Conservation (phyloP, 1,140 invertebrate genomes). For the Ceratosolen solmsi region DNA sequence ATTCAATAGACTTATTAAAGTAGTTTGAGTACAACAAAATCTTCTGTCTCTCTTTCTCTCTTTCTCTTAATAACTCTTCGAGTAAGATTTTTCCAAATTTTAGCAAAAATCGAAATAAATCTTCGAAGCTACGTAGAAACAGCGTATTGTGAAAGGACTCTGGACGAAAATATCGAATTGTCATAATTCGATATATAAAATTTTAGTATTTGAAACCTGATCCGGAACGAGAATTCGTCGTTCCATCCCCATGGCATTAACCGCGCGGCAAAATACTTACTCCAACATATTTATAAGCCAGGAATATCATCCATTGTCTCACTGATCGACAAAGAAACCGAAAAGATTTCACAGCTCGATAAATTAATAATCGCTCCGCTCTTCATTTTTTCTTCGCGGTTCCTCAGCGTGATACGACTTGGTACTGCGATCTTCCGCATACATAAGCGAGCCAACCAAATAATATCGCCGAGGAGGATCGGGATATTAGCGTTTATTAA, state of each 20-base stretch:
- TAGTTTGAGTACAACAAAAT: too few relatives aligned
- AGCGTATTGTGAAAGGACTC: too few relatives aligned
- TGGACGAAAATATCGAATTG: not conserved
- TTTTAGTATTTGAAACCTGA: not conserved
- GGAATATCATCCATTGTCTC: conserved; percentile 35
- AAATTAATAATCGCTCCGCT: conserved; percentile 42
- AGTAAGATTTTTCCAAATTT: too few relatives aligned
- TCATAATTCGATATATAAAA: not conserved
- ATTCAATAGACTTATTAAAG: not conserved
- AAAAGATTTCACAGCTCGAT: conserved; percentile 36
- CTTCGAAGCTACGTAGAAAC: too few relatives aligned
- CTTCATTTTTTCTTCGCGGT: not conserved
- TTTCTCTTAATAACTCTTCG: too few relatives aligned
- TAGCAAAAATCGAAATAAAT: too few relatives aligned
- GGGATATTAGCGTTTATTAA: conserved; percentile 69
- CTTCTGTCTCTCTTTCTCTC: too few relatives aligned
- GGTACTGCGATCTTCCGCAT: not conserved
- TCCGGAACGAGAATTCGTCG: not conserved
- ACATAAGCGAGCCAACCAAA: not conserved
- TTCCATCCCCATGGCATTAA: not conserved
- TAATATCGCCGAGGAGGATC: conserved; percentile 30
- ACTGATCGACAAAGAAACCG: not conserved
- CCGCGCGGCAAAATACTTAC: not conserved
- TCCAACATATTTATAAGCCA: not conserved
- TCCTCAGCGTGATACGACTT: conserved; percentile 1